These are phyloP conservation scores for Harmothoe impar DNA, from an alignment of 2,888 invertebrate species.

Conservation along the genomic window DNA sequence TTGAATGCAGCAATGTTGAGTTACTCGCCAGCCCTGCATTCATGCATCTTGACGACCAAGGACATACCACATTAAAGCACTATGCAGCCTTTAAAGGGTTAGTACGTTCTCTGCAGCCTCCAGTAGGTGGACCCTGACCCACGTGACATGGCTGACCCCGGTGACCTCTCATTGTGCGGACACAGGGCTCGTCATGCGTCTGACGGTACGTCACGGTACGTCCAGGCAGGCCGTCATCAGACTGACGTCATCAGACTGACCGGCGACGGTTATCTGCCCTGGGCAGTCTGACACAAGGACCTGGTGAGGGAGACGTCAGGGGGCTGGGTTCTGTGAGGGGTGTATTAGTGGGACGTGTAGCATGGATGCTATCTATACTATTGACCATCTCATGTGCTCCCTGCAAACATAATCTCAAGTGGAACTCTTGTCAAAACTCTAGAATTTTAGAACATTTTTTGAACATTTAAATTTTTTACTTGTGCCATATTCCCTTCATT, in stretches of 20 bases:
- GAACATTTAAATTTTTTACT: no score
- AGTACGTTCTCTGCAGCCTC: neutral
- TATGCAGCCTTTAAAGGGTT: no score
- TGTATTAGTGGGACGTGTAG: neutral
- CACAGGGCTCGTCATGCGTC: slow-evolving; percentile 9
- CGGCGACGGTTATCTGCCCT: slow-evolving; percentile 7
- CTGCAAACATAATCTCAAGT: no score
- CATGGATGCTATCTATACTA: neutral
- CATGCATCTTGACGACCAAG: no score
- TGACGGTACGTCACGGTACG: neutral
- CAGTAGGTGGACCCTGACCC: neutral
- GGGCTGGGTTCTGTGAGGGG: neutral
- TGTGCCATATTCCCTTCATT: no score
- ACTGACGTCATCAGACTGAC: slow-evolving; percentile 11
- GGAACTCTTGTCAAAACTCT: no score
- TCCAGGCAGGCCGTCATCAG: neutral
- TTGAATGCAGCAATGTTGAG: no score
- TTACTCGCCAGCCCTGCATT: no score
- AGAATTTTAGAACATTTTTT: no score
- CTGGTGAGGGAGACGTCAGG: neutral
- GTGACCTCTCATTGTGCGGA: slow-evolving; percentile 48
- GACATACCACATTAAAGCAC: no score
- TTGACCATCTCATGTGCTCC: neutral
- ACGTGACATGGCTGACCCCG: neutral
- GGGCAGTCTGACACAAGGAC: neutral